Percentiles rank a stretch among this genome's conserved stretches.
These are phyloP conservation scores for Notospermus geniculatus DNA, from an alignment of 1,140 invertebrate genomes.

Conservation along the genomic window DNA sequence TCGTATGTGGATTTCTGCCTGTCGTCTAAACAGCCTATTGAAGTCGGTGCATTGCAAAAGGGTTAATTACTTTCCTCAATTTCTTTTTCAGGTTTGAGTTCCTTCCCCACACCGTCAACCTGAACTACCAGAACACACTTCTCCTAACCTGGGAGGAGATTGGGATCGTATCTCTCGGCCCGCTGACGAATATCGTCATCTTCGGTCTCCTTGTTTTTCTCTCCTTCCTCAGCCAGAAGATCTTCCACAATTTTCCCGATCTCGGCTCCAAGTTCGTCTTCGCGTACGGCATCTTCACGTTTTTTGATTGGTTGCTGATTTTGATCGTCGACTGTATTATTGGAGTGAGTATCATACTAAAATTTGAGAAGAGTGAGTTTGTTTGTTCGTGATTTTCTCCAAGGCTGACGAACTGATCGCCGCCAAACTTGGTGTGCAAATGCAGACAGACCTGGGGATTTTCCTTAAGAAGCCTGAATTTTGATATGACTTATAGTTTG, in stretches of 20 bases:
- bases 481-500: too few species aligned
- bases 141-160: constrained; percentile 43
- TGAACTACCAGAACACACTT: constrained; percentile 49
- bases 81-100: constrained; percentile 44
- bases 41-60: too few species aligned
- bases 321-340: constrained; percentile 39
- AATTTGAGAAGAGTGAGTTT: too few species aligned
- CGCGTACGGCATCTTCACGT: constrained; percentile 39
- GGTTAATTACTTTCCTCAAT: too few species aligned
- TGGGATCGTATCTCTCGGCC: constrained; percentile 43
- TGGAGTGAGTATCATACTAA: constrained; percentile 24
- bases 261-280: constrained; percentile 48
- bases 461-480: too few species aligned
- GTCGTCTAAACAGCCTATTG: too few species aligned
- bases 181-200: constrained; percentile 36
- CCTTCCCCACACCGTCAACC: constrained; percentile 45
- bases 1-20: too few species aligned
- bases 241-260: constrained; percentile 43
- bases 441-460: too few species aligned
- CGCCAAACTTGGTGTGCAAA: neutral
- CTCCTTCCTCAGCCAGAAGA: constrained; percentile 33
- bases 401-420: neutral
- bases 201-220: constrained; percentile 40
- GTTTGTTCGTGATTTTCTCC: neutral
- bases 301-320: constrained; percentile 44